Base-by-base conservation (phyloP, 2,797 vertebrate species). In the Oreochromis grahami region DNA sequence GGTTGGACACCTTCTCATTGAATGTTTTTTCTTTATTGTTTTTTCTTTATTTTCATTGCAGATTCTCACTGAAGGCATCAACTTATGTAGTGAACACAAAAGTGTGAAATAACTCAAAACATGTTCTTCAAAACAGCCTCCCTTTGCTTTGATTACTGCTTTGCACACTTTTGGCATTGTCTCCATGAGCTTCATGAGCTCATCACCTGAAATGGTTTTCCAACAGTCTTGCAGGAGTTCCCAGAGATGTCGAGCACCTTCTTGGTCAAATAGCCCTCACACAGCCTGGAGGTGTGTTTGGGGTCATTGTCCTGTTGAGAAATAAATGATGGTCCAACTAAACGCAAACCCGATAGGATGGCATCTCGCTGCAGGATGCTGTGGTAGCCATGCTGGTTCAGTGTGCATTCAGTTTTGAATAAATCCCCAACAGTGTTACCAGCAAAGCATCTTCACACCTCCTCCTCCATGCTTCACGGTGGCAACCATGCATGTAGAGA, bases 11-110 rank as follows among this genome's bases (percentile, higher is more conserved):
- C 1, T 32, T 56, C 3, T 15, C 53, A 15, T 56, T 56, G 15
- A 56, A 56, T 56, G 1, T 2, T 24, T 56, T 56, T 15, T 56
- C 53, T 56, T 56, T 56, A 56, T 56, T n/a, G n/a, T n/a, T n/a
- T n/a, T n/a, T n/a, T n/a, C n/a, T n/a, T n/a, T 9, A 3, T 56
- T 32, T 5, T 6, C 14, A 56, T 0, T 8, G 53, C 8, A 55
- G 53, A 15, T 55, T 55, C 0, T 55, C 24, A 55, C 12, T 55
- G 12, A 55, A 55, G 0, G 53, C 53, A 55, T 55, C 24, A 55
- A 26, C 7, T 14, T 55, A 0, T 55, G 53, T 15, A 55, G 53
- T 55, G 21, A 55, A 55, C 53, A 15, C 21, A 55, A 55, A 55
- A 26, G 53, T 55, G 13, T 55, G 53, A 55, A 55, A 55, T 55